Conservation (phyloP, 2,888 invertebrate species). For the Dryococelus australis region DNA sequence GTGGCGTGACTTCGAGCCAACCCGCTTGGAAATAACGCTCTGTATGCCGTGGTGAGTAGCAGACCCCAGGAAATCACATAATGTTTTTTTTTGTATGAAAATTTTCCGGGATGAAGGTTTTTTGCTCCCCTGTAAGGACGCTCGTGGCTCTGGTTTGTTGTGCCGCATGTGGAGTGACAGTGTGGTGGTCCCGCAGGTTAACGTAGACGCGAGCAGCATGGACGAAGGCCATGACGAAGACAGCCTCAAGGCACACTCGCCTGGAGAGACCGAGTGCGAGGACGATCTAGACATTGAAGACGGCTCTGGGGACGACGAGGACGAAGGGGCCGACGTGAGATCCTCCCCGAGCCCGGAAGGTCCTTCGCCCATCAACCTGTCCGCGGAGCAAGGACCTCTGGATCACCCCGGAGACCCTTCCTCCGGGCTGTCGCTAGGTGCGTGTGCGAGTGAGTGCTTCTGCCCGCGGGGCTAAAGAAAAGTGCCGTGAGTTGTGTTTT, state of each 20-base stretch:
- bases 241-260: constrained; percentile 34
- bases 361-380: background rate
- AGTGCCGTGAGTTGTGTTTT: too few relatives aligned
- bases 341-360: constrained; percentile 37
- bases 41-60: background rate
- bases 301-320: constrained; percentile 45
- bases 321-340: constrained; percentile 40
- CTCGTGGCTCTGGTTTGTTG: too few relatives aligned
- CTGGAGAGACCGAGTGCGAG: constrained; percentile 36
- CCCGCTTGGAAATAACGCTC: background rate
- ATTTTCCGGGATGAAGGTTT: background rate
- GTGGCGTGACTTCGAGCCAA: background rate
- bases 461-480: too few relatives aligned
- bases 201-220: constrained; percentile 23
- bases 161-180: background rate
- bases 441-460: background rate
- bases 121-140: too few relatives aligned
- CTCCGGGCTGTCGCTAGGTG: background rate
- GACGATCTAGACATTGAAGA: constrained; percentile 45
- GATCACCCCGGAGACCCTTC: background rate
- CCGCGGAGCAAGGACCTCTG: background rate
- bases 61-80: background rate
- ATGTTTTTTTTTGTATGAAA: background rate
- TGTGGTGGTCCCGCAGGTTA: background rate
- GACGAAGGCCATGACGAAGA: constrained; percentile 32